Base-by-base conservation (phyloP, 2,888 invertebrate genomes). In the Pristionchus japonicus region DNA sequence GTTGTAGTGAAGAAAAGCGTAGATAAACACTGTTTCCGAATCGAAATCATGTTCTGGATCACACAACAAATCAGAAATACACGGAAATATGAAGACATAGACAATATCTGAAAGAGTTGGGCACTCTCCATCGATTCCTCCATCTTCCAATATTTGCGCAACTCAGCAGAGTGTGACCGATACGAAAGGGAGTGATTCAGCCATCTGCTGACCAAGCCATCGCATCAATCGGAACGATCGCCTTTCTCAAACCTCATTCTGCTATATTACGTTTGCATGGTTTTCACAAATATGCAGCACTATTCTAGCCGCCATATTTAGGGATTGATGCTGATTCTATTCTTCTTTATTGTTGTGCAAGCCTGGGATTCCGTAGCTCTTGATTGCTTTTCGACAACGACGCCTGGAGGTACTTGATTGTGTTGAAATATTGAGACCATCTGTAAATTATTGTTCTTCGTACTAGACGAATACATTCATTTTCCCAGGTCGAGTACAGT, bases 131-230 rank as follows among this genome's bases (percentile, higher is more conserved):
- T 57, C 57, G 57, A 57, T 57, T 52, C 57, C 9, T 23, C n/a
- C 23, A 9, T 23, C 2, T 6, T n/a, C n/a, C 70, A 37, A 34
- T 70, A 37, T 70, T 70, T 70, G 70, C 70, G 70, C 70, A 70
- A 70, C 27, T 70, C 70, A 23, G 37, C 70, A 70, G 23, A 37
- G 70, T 70, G 70, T 70, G 70, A 70, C 70, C 31, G 70, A 70
- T 34, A 37, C 40, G 17, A 15, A 70, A 70, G 37, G 67, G 64
- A 34, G 23, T 70, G 70, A 70, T 1, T 70, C 70, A 70, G 11
- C 1, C 34, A 64, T 15, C 15, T 13, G 20, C 37, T 70, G 70
- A 70, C 70, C 70, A 70, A 70, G 70, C 13, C 17, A 70, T 31
- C 11, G 34, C 34, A 23, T 67, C 13, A 70, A 70, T 34, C 34